A percentile compares a stretch with the other conserved stretches of the same genome.
phyloP scores from a whole-genome alignment of 2,888 invertebrate species.

The Amiota communis region DNA sequence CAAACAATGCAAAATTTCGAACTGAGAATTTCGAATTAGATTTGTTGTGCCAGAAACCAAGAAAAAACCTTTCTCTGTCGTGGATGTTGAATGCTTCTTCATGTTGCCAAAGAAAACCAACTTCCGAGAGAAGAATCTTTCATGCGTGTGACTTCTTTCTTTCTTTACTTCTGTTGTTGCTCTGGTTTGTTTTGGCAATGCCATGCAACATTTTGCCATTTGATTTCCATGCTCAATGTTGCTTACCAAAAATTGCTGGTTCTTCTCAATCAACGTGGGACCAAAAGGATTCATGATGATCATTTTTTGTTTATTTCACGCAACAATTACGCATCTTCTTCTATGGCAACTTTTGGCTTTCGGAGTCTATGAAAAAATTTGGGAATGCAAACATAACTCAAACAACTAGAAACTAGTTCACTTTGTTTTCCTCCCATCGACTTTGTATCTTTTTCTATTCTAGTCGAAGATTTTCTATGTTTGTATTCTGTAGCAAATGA shows the following conservation, averaged over 20 bases:
- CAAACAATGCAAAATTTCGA: not conserved
- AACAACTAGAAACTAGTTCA: not conserved
- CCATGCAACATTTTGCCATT: not conserved
- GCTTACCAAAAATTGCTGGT: not conserved
- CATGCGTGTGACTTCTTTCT: not conserved
- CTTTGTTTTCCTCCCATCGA: too few species aligned
- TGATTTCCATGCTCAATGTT: not conserved
- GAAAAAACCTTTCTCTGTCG: not conserved
- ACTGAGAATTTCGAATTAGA: not conserved
- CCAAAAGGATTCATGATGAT: not conserved
- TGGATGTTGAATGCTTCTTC: not conserved
- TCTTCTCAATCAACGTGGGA: not conserved
- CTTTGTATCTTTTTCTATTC: not conserved
- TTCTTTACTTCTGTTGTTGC: not conserved
- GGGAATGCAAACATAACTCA: conserved; percentile 12
- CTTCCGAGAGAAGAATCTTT: conserved; percentile 17
- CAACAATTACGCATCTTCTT: conserved; percentile 19
- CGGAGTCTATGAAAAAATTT: not conserved
- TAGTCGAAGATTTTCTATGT: not conserved
- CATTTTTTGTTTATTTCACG: not conserved
- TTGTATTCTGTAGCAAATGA: conserved; percentile 1
- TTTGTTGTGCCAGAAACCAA: conserved; percentile 16
- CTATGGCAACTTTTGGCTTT: not conserved
- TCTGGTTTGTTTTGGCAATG: conserved; percentile 4
- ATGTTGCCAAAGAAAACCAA: not conserved